Conservation (phyloP, 2,888 invertebrate genomes). For the Diaperis boleti region DNA sequence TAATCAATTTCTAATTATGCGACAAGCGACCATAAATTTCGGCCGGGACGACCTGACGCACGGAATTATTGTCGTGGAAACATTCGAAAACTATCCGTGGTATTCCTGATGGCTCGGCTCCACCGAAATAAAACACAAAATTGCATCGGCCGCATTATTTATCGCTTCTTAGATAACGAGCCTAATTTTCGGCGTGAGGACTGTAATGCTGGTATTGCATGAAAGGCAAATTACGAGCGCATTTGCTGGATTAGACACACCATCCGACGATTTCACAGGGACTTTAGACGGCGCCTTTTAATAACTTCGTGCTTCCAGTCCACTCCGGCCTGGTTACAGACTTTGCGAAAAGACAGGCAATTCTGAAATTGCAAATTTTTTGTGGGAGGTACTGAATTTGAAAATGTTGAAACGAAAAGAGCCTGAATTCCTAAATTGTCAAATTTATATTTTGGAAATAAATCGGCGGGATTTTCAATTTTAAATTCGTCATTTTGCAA, state of each 20-base stretch:
- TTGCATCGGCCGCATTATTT: conserved; percentile 60
- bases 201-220: conserved; percentile 23
- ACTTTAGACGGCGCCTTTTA: conserved; percentile 22
- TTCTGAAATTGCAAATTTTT: no score
- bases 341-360: no score
- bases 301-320: conserved; percentile 7
- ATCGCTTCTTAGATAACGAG: conserved; percentile 45
- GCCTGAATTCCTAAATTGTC: no score
- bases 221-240: conserved; percentile 31
- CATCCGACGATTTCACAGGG: conserved; percentile 14
- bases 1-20: conserved; percentile 67
- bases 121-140: conserved; percentile 58
- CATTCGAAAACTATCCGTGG: conserved; percentile 61
- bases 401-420: no score
- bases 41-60: conserved; percentile 51
- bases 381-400: no score
- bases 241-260: conserved; percentile 31
- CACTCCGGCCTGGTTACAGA: no score
- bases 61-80: conserved; percentile 61
- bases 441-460: no score
- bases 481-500: no score
- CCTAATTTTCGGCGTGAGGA: neutral
- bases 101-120: conserved; percentile 61
- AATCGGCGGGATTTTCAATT: no score
- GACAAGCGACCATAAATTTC: conserved; percentile 62